Evolutionary conservation across 2,888 invertebrate species (phyloP), one percentile per base, ranked within the genome.

Genomic region (Andrena praecox): DNA sequence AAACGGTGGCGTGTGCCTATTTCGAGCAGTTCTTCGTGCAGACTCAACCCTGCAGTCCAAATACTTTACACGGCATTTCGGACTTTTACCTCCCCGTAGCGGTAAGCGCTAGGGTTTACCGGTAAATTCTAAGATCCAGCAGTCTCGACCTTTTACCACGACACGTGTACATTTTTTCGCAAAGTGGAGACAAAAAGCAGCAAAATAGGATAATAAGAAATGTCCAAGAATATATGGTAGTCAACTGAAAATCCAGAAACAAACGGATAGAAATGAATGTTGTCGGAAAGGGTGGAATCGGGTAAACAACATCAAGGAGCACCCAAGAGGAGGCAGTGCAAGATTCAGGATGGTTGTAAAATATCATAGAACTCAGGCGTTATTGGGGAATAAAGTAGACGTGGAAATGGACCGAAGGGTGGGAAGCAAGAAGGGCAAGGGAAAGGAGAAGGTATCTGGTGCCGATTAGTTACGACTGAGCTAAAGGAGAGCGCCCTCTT

Each of bases 401-500:
- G 31, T 7, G 10, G 67, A 10, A 33, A 60, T 8, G n/a, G 35
- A 50, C 4, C 10, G 29, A 62, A n/a, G 70, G 33, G 63, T 42
- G 3, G 27, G 4, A 2, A 24, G 1, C 8, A 27, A 29, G 31
- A 16, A n/a, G 2, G 35, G 42, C 8, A 31, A 59, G 59, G 70
- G 60, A 73, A 79, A 77, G 69, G 50, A 16, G 54, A 63, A 56
- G 27, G 35, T 73, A 66, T 85, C 80, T 77, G 81, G 75, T 85
- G 12, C 82, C 70, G 84, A 89, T 91, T 91, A 91, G 87, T 91
- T 91, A 91, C 85, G 89, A 84, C 89, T 88, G 80, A 79, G 87
- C 85, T 85, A 88, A 91, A 86, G 89, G 85, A 87, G 87, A 73
- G 78, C 85, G 73, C 42, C 79, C 69, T 72, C 62, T 24, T 66